These are phyloP conservation scores for Geococcyx californianus DNA, from an alignment of 2,113 vertebrate species.

Conservation along the genomic window DNA sequence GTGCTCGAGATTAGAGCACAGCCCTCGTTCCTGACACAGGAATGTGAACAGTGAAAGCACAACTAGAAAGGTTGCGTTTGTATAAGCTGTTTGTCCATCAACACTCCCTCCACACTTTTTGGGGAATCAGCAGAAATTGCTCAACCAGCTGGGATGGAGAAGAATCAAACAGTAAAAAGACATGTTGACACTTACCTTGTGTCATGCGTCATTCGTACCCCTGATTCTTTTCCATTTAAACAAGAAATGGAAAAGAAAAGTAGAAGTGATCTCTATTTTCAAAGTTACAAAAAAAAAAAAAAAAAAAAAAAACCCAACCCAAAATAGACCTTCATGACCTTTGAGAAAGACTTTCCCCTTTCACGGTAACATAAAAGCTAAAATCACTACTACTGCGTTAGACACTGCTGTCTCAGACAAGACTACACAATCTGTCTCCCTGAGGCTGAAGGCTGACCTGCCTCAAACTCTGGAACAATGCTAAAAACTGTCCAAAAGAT, in stretches of 20 bases:
- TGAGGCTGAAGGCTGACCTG: background rate
- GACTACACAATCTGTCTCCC: background rate
- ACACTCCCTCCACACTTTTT: background rate
- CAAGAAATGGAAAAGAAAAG: background rate
- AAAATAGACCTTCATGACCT: background rate
- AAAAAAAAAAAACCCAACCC: too few species aligned
- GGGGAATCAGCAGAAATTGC: background rate
- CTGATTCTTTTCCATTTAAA: background rate
- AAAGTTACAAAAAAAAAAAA: background rate
- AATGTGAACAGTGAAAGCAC: background rate
- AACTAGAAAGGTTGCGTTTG: background rate
- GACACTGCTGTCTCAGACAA: background rate
- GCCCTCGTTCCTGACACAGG: background rate
- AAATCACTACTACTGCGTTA: background rate
- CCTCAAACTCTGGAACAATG: background rate
- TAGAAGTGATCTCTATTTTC: background rate
- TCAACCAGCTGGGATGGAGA: background rate
- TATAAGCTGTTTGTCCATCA: background rate
- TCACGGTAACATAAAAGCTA: background rate
- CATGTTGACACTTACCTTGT: background rate
- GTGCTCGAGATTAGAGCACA: background rate
- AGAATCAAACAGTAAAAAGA: background rate
- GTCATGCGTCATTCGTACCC: background rate
- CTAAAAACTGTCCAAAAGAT: background rate
- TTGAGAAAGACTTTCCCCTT: background rate